These are phyloP conservation scores for Caerostris darwini DNA, from an alignment of 1,140 invertebrate species.

Conservation along the genomic window DNA sequence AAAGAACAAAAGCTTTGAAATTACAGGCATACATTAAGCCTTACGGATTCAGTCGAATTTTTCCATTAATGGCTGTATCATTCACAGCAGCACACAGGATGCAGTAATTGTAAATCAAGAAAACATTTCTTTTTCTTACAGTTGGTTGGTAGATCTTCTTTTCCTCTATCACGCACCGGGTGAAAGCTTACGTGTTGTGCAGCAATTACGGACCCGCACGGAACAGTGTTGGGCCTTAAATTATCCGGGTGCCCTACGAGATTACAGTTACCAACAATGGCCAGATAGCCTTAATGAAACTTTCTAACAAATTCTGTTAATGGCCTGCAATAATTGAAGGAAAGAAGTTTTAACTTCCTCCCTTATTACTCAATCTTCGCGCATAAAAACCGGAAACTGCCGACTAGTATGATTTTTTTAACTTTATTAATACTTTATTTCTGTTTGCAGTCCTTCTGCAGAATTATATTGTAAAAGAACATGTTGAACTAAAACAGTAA, in stretches of 20 bases:
- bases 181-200: slow-evolving; percentile 36
- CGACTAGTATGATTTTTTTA: background rate
- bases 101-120: background rate
- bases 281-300: background rate
- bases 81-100: background rate
- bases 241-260: background rate
- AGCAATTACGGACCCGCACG: background rate
- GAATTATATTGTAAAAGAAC: too few relatives aligned
- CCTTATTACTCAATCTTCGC: background rate
- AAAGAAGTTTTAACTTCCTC: background rate
- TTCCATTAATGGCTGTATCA: background rate
- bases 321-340: background rate
- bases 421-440: background rate
- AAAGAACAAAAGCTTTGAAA: background rate
- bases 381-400: background rate
- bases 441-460: too few relatives aligned
- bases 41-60: background rate
- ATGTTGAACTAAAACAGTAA: too few relatives aligned
- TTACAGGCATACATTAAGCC: background rate
- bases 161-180: background rate
- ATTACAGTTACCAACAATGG: background rate
- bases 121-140: background rate
- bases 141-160: background rate
- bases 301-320: slow-evolving; percentile 12
- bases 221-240: background rate